Percentiles rank a stretch among this genome's conserved stretches.
Conservation (phyloP, 2,797 vertebrate genomes). For the Vireo griseus region DNA sequence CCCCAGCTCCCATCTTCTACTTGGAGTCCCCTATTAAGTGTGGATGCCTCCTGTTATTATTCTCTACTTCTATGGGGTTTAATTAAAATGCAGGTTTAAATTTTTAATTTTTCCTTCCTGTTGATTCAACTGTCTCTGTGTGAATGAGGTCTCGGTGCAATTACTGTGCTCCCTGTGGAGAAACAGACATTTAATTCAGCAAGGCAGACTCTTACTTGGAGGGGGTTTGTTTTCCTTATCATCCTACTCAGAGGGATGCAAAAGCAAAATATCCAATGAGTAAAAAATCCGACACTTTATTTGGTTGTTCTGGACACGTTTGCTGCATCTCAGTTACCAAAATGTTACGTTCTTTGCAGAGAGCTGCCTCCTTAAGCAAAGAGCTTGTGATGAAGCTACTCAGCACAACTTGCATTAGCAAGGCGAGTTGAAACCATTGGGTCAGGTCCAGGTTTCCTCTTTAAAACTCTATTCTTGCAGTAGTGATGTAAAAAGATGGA, state of each 20-base stretch:
- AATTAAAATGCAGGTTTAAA: slow-evolving; percentile 62
- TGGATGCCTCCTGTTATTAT: not conserved
- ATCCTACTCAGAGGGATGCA: not conserved
- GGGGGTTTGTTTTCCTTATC: slow-evolving; percentile 27
- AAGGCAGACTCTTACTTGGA: not conserved
- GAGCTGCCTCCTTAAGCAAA: not conserved
- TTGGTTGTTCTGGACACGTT: not conserved
- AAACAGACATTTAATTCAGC: slow-evolving; percentile 23
- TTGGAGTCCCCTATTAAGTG: not conserved
- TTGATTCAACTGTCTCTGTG: not conserved
- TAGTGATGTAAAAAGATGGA: not conserved
- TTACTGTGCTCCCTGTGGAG: slow-evolving; percentile 49
- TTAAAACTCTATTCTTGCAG: not conserved
- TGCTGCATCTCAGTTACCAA: not conserved
- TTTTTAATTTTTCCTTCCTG: slow-evolving; percentile 62
- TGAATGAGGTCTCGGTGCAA: not conserved
- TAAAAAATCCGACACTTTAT: not conserved
- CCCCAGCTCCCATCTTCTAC: not conserved
- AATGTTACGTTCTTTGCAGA: not conserved
- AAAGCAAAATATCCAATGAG: not conserved
- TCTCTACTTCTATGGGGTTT: not conserved
- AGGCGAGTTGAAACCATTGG: not conserved
- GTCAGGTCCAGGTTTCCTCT: not conserved
- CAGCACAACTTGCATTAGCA: not conserved
- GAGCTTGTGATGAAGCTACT: not conserved